Evolutionary conservation across 2,888 invertebrate genomes (phyloP).

Genomic region (Pediacus dermestoides): DNA sequence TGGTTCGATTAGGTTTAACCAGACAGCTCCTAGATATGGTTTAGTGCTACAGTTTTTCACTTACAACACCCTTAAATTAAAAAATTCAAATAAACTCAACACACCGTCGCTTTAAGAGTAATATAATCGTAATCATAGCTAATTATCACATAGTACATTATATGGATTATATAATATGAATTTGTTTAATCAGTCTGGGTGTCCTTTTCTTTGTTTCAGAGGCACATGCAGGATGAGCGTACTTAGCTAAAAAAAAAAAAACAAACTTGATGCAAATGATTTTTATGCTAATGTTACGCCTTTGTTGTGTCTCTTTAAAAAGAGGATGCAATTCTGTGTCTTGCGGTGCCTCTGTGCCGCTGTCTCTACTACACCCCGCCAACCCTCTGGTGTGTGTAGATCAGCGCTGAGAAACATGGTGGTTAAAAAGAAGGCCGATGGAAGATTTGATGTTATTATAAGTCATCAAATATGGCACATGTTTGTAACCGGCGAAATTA

Average conservation of each 20-base stretch:
- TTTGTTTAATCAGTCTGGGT: slow-evolving; percentile 51
- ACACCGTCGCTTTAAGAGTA: no score
- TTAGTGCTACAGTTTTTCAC: no score
- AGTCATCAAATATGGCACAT: slow-evolving; percentile 44
- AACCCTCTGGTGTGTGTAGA: no score
- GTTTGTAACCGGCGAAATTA: no score
- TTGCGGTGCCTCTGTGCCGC: slow-evolving; percentile 53
- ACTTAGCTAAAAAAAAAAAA: slow-evolving; percentile 38
- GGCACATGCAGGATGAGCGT: slow-evolving; percentile 79
- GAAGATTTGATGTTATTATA: slow-evolving; percentile 45
- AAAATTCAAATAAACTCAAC: no score
- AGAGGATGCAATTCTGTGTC: slow-evolving; percentile 49
- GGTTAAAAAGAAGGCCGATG: slow-evolving; percentile 49
- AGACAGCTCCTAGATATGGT: no score
- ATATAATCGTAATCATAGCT: no score
- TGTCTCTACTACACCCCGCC: no score
- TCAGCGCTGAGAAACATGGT: no score
- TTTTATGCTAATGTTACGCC: slow-evolving; percentile 50
- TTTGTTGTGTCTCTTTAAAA: slow-evolving; percentile 42
- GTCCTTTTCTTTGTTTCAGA: slow-evolving; percentile 68
- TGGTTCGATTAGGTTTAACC: no score
- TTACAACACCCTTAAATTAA: no score
- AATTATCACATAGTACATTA: slow-evolving; percentile 5
- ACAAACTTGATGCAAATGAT: slow-evolving; percentile 23
- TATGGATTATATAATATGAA: slow-evolving; percentile 7